Conservation (phyloP, 2,888 invertebrate species). For the Spicauda simplicius region DNA sequence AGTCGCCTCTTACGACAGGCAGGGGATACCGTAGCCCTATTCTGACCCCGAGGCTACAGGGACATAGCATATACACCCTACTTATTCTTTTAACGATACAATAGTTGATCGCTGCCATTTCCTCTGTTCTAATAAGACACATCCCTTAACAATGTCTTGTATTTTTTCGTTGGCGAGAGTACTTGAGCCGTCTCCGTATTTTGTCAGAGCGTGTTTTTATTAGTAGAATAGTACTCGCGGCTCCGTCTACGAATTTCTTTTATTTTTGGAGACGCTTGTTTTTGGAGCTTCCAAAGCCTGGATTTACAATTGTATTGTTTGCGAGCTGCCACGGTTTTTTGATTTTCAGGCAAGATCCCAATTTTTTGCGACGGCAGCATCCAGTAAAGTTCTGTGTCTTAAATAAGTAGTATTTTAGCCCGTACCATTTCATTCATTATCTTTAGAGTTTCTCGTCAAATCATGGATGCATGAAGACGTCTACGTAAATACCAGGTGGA, state of each 20-base stretch:
- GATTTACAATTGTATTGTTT: conserved; percentile 1
- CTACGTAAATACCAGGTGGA: no score
- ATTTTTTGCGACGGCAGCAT: not conserved
- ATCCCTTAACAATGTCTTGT: conserved; percentile 14
- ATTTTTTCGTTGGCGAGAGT: conserved; percentile 19
- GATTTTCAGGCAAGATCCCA: not conserved
- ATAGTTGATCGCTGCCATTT: not conserved
- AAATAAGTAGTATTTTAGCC: no score
- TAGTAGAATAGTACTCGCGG: conserved; percentile 20
- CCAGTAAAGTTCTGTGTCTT: no score
- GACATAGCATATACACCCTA: no score
- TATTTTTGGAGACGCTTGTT: conserved; percentile 18
- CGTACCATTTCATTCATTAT: no score
- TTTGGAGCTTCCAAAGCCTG: conserved; percentile 4
- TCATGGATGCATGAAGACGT: no score
- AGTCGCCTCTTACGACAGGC: no score
- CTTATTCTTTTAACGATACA: no score
- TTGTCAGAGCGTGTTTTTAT: conserved; percentile 30
- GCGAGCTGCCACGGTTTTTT: not conserved
- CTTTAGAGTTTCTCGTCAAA: no score
- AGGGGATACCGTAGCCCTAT: no score
- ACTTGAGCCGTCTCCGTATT: conserved; percentile 28
- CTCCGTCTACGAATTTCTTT: conserved; percentile 18
- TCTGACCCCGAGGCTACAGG: no score
- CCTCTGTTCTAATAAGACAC: not conserved